phyloP scores from a whole-genome alignment of 1,140 invertebrate genomes.

The Magallana gigas region DNA sequence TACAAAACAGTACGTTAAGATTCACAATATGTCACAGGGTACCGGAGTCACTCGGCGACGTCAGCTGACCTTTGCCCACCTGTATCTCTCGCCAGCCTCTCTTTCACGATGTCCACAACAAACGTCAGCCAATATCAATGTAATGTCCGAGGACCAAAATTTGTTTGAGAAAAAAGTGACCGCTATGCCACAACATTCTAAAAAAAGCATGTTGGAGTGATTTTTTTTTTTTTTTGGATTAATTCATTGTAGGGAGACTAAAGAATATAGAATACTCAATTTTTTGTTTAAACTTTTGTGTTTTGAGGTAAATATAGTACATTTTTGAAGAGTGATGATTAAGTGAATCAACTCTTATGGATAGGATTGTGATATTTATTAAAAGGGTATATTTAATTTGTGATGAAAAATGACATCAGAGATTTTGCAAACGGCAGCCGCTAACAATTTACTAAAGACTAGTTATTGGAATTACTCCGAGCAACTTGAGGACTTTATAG shows the following conservation, averaged over 20 bases:
- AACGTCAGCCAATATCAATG: background rate
- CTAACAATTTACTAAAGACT: constrained; percentile 57
- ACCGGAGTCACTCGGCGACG: constrained; percentile 48
- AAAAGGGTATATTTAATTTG: background rate
- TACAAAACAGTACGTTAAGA: constrained; percentile 59
- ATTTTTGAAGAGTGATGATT: background rate
- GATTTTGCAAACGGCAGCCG: constrained; percentile 14
- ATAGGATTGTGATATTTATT: background rate
- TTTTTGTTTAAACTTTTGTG: background rate
- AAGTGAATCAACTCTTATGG: background rate
- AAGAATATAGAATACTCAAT: background rate
- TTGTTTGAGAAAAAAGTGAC: background rate
- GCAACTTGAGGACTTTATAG: constrained; percentile 74
- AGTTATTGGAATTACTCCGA: constrained; percentile 70
- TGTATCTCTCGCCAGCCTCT: constrained; percentile 68
- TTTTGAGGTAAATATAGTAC: background rate
- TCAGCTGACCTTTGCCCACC: constrained; percentile 68
- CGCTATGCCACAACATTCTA: background rate
- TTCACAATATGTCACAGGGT: constrained; percentile 52
- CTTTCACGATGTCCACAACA: constrained; percentile 49
- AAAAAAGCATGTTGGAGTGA: background rate
- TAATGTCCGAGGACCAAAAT: background rate
- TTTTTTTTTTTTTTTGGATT: background rate
- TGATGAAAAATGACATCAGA: constrained; percentile 43
- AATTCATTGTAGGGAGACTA: background rate